Base-by-base conservation (phyloP, 2,113 vertebrate genomes). In the Columbina picui region DNA sequence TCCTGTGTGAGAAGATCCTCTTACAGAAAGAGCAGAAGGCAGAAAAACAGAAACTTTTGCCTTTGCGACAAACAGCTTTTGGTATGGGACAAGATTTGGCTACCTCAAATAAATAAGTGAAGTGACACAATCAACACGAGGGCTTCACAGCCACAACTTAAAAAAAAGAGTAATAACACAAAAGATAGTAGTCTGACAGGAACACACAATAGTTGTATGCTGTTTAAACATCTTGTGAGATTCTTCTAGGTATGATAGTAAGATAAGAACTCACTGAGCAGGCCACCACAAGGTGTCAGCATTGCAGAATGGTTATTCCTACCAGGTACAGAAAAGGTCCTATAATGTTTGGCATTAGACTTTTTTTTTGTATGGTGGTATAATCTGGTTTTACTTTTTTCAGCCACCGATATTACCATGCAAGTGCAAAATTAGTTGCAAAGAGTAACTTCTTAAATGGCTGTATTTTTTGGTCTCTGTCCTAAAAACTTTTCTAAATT, bases 221-320 rank as follows among this genome's bases (percentile, higher is more conserved):
- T 71, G 69, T 60, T 27, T n/a, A 52, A 45, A 12, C 17, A 61
- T 32, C 22, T 27, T 27, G 12, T 17, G 30, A 63, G 83, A 70
- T 49, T 67, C 74, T 34, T 85, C 38, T n/a, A 27, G 34, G 39
- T 4, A 0, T n/a, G 20, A 6, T 16, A n/a, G 1, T 7, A 30
- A 74, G 22, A 9, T 13, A 20, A 38, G 39, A n/a, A 30, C 29
- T 15, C 47, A 15, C 9, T n/a, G 27, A 73, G 39, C 38, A 27
- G 16, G 30, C 70, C 13, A 49, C 96, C 96, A 92, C 94, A 79
- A 96, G 96, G 52, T 96, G 96, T 95, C 96, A 95, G 94, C 90
- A 95, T 94, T 96, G 96, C 76, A 84, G 88, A 96, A 75, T 12
- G 21, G 61, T 87, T 92, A 38, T 60, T 84, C 20, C 34, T 82